Percentiles rank a stretch among this genome's conserved stretches.
Evolutionary conservation across 2,888 invertebrate genomes (phyloP).

Genomic region (Coenonympha glycerion): DNA sequence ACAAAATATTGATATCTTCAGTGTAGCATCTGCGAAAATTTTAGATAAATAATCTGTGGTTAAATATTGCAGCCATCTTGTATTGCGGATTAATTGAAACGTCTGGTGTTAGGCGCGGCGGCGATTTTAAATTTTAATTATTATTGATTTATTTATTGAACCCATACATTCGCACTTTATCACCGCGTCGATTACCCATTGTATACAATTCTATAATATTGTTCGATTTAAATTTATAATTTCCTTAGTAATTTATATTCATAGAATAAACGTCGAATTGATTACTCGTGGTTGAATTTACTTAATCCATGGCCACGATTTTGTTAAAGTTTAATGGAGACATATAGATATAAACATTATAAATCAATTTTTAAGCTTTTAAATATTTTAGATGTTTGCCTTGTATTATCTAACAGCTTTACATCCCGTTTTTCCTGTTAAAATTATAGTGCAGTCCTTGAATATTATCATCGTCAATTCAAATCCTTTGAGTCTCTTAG

Average conservation of each 20-base stretch:
- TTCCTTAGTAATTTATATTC: constrained; percentile 6
- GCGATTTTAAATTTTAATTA: constrained; percentile 40
- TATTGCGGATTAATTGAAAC: constrained; percentile 40
- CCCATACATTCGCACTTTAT: constrained; percentile 18
- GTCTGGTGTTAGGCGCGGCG: constrained; percentile 30
- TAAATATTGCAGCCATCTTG: constrained; percentile 26
- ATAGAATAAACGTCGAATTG: constrained; percentile 1
- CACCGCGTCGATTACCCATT: constrained; percentile 16
- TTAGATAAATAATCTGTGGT: constrained; percentile 20
- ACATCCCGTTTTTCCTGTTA: too few species aligned
- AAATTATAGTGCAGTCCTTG: too few species aligned
- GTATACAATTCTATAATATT: constrained; percentile 12
- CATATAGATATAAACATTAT: too few species aligned
- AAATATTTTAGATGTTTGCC: too few species aligned
- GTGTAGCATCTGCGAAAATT: constrained; percentile 6
- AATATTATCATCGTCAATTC: too few species aligned
- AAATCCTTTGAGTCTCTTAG: too few species aligned
- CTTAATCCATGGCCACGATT: background rate
- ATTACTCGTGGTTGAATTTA: background rate
- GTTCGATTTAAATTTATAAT: constrained; percentile 15
- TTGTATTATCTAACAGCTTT: too few species aligned
- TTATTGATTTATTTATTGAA: constrained; percentile 39
- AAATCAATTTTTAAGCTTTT: too few species aligned
- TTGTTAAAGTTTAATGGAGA: too few species aligned
- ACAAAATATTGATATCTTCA: too few species aligned